A percentile compares a stretch with the other conserved stretches of the same genome.
These are phyloP conservation scores for Myzus persicae DNA, from an alignment of 1,140 invertebrate species.

Conservation along the genomic window DNA sequence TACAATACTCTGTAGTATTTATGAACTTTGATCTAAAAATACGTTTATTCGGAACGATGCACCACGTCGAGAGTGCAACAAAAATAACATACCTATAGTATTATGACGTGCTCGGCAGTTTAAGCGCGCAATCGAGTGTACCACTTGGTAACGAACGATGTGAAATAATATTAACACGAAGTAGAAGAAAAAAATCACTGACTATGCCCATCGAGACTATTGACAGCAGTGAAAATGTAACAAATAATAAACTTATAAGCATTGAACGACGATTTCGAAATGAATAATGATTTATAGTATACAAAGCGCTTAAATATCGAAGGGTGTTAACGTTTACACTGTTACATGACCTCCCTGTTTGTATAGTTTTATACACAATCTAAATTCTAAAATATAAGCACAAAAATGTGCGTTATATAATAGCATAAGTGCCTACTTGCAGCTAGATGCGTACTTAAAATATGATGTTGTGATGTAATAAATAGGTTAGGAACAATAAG, in stretches of 20 bases:
- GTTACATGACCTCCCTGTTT: not conserved
- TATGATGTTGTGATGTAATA: not conserved
- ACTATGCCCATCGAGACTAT: not conserved
- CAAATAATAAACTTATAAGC: not conserved
- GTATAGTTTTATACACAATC: not conserved
- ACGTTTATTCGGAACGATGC: not conserved
- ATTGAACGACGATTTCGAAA: not conserved
- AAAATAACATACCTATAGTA: not conserved
- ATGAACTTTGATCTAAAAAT: not conserved
- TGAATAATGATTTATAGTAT: not conserved
- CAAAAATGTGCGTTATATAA: too few species aligned
- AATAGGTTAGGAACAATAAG: not conserved
- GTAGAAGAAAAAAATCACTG: not conserved
- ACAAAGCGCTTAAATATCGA: not conserved
- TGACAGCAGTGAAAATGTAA: not conserved
- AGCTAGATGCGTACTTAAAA: not conserved
- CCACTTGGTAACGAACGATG: not conserved
- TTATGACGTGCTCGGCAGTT: not conserved
- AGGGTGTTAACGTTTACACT: not conserved
- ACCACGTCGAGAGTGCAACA: not conserved
- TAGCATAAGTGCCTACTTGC: too few species aligned
- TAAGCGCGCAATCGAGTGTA: not conserved
- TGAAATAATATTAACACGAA: not conserved
- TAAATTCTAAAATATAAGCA: too few species aligned
- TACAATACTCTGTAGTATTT: not conserved